These are phyloP conservation scores for Myopa tessellatipennis DNA, from an alignment of 2,888 invertebrate genomes.

Conservation along the genomic window DNA sequence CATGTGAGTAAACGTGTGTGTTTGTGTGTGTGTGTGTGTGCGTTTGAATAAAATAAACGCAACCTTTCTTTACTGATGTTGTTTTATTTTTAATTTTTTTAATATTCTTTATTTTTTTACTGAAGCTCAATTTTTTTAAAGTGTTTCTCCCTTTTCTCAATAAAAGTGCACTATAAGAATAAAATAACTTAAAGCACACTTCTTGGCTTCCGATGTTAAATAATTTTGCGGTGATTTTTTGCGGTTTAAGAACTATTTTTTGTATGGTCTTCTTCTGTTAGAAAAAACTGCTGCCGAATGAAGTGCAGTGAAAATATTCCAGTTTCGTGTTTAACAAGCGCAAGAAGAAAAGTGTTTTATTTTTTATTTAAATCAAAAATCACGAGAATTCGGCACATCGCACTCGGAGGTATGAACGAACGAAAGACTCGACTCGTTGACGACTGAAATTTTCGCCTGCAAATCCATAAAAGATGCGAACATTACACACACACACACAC, in stretches of 20 bases:
- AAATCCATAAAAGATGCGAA: conserved; percentile 58
- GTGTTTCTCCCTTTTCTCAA: too few relatives aligned
- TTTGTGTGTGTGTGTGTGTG: not conserved
- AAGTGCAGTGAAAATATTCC: too few relatives aligned
- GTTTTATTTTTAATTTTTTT: not conserved
- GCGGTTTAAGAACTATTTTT: too few relatives aligned
- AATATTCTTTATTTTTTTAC: not conserved
- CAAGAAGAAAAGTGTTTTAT: conserved; percentile 23
- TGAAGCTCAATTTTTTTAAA: too few relatives aligned
- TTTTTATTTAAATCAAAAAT: conserved; percentile 2
- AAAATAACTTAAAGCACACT: conserved; percentile 6
- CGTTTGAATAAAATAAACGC: not conserved
- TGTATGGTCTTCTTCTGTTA: too few relatives aligned
- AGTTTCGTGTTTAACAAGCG: too few relatives aligned
- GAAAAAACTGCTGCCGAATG: too few relatives aligned
- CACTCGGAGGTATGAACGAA: conserved; percentile 55
- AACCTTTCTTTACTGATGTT: not conserved
- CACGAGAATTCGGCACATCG: conserved; percentile 25
- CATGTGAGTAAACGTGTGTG: not conserved
- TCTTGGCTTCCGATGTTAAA: not conserved
- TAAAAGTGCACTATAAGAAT: too few relatives aligned
- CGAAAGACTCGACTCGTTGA: conserved; percentile 59
- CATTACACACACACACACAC: conserved; percentile 42
- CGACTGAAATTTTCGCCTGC: conserved; percentile 62
- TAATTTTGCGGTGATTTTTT: too few relatives aligned